Evolutionary conservation across 2,888 invertebrate genomes (phyloP), one percentile per base, ranked within the genome.

Genomic region (Drosophila kambysellisi): DNA sequence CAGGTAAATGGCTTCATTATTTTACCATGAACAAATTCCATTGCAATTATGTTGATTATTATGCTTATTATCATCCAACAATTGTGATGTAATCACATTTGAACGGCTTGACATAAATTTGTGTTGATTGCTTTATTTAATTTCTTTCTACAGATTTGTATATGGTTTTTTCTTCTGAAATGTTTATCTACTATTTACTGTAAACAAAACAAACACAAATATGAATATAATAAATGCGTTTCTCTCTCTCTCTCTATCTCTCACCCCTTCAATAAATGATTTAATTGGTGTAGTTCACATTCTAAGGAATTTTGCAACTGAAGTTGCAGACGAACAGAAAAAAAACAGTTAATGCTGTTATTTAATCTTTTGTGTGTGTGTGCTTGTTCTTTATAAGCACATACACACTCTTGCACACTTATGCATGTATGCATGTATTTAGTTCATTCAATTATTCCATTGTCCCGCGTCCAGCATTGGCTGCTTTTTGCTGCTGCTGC

Each of bases 391-490:
- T 25, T 25, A 25, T 25, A 25, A 25, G 20, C 20, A 25, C 25
- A 52, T n/a, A 52, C 30, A 51, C 9, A 30, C 29, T 7, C 25
- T 17, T 17, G 17, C 39, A 39, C 43, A 43, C 43, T 43, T 43
- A 20, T 20, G 43, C 33, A 54, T 75, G 64, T 46, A 65, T 70
- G 43, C 33, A 54, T 75, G 64, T 46, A 70, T 70, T 57, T 61
- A 61, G 69, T 74, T 67, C 68, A 71, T 60, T 72, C 68, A 72
- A 51, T 76, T 62, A 58, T 66, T 60, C 63, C 60, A 76, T 79
- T 76, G 68, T 80, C 41, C 54, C 65, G 63, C 30, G 43, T 64
- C 33, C 52, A 64, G 41, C 58, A 58, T 51, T 35, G 20, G 46
- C 20, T 52, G 51, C 48, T 43, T 50, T 46, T 67, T 59, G 25